These are phyloP conservation scores for Monochamus alternatus DNA, from an alignment of 2,888 invertebrate genomes.

Conservation along the genomic window DNA sequence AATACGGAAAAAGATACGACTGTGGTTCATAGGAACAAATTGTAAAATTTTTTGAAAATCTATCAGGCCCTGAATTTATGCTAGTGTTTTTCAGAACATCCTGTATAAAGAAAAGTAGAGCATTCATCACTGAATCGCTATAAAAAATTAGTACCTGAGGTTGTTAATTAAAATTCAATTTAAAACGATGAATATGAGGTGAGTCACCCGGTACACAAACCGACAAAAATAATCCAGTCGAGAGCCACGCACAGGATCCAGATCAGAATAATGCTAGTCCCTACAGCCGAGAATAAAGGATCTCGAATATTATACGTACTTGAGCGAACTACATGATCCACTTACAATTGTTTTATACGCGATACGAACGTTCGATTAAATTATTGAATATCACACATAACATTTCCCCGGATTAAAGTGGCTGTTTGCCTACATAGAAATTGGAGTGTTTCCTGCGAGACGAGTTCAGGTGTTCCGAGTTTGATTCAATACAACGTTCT, in stretches of 20 bases:
- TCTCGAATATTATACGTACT: constrained; percentile 24
- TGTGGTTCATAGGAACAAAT: too few species aligned
- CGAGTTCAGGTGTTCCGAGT: constrained; percentile 36
- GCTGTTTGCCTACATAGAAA: constrained; percentile 27
- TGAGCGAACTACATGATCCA: constrained; percentile 42
- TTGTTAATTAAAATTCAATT: too few species aligned
- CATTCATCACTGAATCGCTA: too few species aligned
- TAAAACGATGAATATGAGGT: background rate
- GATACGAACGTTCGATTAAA: constrained; percentile 48
- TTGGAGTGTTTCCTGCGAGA: constrained; percentile 15
- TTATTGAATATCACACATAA: constrained; percentile 46
- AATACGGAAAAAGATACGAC: too few species aligned
- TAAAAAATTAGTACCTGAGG: too few species aligned
- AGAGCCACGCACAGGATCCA: constrained; percentile 16
- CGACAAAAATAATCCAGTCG: background rate
- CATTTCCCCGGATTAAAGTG: constrained; percentile 35
- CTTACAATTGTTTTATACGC: constrained; percentile 50
- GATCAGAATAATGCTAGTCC: constrained; percentile 8
- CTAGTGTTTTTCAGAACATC: too few species aligned
- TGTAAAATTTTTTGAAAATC: too few species aligned
- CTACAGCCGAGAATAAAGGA: constrained; percentile 18
- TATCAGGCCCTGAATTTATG: too few species aligned
- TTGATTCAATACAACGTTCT: constrained; percentile 36
- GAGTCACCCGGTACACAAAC: background rate
- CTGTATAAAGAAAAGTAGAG: too few species aligned